Evolutionary conservation across 2,113 vertebrate species (phyloP).

Genomic region (Colinus virginianus): DNA sequence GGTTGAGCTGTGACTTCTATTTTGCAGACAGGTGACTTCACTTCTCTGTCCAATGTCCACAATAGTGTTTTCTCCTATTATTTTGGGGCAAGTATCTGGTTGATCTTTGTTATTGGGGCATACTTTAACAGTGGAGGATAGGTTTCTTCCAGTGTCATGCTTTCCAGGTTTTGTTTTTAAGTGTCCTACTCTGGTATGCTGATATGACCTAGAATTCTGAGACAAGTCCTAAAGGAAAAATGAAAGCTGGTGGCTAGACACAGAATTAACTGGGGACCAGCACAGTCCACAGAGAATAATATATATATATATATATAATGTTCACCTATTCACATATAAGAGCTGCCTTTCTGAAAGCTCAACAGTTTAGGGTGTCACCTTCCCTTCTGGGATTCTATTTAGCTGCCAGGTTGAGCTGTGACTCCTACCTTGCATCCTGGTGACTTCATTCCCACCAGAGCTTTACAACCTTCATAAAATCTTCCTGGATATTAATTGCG

Average conservation of each 20-base stretch:
- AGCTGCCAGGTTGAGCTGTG: neutral
- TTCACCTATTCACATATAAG: neutral
- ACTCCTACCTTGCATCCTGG: neutral
- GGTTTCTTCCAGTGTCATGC: neutral
- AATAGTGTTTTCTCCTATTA: neutral
- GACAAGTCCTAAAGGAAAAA: neutral
- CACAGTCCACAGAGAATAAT: neutral
- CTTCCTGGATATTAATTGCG: neutral
- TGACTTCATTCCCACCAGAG: conserved; percentile 15
- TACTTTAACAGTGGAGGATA: neutral
- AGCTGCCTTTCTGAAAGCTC: neutral
- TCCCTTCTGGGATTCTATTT: neutral
- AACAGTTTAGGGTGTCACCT: neutral
- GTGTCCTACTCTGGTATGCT: neutral
- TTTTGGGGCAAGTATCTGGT: neutral
- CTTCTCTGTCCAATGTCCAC: neutral
- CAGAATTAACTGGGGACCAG: neutral
- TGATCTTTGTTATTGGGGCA: neutral
- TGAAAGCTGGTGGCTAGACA: neutral
- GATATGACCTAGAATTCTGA: neutral
- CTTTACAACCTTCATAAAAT: conserved; percentile 3
- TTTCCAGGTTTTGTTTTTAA: neutral
- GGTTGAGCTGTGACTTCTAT: neutral
- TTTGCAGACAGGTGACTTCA: neutral
- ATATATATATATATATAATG: neutral